phyloP scores from a whole-genome alignment of 2,888 invertebrate genomes.

The Coecobrya sp. region DNA sequence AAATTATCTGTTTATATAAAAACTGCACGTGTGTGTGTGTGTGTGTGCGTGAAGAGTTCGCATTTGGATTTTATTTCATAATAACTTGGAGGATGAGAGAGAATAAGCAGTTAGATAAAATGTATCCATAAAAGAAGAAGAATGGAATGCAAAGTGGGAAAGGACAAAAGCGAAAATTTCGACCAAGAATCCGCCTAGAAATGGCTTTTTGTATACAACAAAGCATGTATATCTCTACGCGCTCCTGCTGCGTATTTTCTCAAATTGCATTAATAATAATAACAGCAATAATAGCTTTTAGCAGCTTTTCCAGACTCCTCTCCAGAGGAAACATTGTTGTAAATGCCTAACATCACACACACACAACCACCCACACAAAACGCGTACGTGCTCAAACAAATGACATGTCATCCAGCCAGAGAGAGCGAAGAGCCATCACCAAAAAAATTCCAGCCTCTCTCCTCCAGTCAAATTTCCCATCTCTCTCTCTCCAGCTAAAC shows the following conservation, averaged over 20 bases:
- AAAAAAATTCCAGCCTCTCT: background rate
- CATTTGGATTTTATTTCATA: no score
- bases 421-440: background rate
- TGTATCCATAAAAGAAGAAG: background rate
- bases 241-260: constrained; percentile 6
- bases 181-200: background rate
- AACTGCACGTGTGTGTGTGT: no score
- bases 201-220: background rate
- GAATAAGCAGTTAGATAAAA: background rate
- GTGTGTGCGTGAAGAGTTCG: no score
- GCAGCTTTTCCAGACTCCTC: background rate
- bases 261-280: constrained; percentile 68
- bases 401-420: constrained; percentile 23
- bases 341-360: no score
- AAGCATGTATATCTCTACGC: no score
- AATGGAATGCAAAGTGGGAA: background rate
- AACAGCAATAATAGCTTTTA: background rate
- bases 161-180: background rate
- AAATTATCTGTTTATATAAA: no score
- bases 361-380: background rate
- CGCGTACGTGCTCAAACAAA: constrained; percentile 42
- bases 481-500: background rate
- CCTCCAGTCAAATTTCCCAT: background rate
- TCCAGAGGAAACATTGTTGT: no score
- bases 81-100: no score